Conservation (phyloP, 2,113 vertebrate genomes). For the Fregetta grallaria region DNA sequence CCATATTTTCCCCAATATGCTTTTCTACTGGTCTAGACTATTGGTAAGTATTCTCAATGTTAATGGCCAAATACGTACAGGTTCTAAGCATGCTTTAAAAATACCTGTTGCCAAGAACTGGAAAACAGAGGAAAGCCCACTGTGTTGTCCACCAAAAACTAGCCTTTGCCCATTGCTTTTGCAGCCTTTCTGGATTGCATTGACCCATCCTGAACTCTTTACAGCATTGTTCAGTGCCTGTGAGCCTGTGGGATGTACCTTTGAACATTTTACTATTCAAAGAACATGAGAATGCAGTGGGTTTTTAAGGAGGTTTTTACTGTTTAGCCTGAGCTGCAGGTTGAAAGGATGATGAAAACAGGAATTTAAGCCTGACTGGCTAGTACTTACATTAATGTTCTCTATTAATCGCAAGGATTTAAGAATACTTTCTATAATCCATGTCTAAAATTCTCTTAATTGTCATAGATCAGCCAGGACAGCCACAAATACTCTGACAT, state of each 20-base stretch:
- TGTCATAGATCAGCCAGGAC: background rate
- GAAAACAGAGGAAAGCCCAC: background rate
- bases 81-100: background rate
- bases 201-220: background rate
- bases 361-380: background rate
- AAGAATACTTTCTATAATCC: background rate
- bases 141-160: background rate
- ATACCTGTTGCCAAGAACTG: background rate
- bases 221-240: background rate
- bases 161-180: background rate
- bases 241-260: background rate
- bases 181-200: background rate
- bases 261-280: background rate
- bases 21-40: background rate
- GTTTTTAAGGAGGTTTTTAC: background rate
- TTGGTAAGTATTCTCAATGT: background rate
- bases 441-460: background rate
- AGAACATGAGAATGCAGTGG: background rate
- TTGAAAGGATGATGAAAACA: background rate
- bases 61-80: background rate
- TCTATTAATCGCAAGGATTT: background rate
- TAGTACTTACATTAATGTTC: background rate
- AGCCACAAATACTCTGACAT: background rate
- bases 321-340: background rate
- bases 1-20: background rate